Evolutionary conservation across 2,888 invertebrate genomes (phyloP).

Genomic region (Drosophila yooni): DNA sequence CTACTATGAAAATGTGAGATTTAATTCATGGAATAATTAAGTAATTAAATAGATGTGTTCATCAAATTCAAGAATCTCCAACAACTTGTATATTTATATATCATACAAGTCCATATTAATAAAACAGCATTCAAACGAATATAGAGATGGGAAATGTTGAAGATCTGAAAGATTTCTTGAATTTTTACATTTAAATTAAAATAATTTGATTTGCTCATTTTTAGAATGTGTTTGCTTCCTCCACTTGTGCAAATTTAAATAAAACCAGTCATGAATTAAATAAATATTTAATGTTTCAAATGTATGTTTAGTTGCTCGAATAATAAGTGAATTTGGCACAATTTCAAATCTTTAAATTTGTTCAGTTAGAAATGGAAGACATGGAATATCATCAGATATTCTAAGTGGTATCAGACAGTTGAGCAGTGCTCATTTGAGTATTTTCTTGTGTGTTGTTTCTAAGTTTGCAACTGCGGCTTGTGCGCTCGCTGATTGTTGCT

Average conservation of each 20-base stretch:
- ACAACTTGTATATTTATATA: background rate
- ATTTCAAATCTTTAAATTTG: background rate
- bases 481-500: constrained; percentile 17
- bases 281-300: background rate
- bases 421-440: background rate
- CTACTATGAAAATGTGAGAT: background rate
- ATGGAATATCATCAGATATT: background rate
- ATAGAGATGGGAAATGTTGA: background rate
- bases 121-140: background rate
- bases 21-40: background rate
- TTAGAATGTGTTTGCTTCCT: background rate
- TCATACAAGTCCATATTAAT: background rate
- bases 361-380: background rate
- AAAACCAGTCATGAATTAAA: background rate
- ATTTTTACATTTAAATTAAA: background rate
- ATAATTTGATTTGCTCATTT: background rate
- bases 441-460: constrained; percentile 10
- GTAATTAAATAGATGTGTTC: background rate
- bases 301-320: background rate
- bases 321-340: background rate
- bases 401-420: constrained; percentile 4
- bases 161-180: background rate
- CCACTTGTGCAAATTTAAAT: background rate
- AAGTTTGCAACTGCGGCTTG: constrained; percentile 47
- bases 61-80: background rate